Percentiles rank a stretch among this genome's conserved stretches.
Conservation (phyloP, 2,888 invertebrate genomes). For the Thumatha senex region DNA sequence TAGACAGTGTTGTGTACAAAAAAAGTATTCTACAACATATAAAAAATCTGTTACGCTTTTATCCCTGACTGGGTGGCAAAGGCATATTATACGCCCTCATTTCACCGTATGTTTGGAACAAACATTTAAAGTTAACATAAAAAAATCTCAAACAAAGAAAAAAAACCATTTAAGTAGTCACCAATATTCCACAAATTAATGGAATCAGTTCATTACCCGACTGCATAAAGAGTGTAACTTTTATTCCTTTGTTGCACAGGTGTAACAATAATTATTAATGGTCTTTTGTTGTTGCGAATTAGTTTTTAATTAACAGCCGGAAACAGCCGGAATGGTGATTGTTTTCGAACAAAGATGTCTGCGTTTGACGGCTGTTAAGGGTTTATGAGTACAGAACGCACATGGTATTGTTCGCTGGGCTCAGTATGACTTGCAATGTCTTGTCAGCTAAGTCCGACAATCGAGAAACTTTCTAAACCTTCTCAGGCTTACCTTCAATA, state of each 20-base stretch:
- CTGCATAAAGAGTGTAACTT: slow-evolving; percentile 10
- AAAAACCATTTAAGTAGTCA: slow-evolving; percentile 2
- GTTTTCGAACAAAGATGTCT: slow-evolving; percentile 48
- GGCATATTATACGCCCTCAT: no score
- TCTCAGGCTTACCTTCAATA: no score
- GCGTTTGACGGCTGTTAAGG: slow-evolving; percentile 4
- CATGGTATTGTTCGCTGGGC: no score
- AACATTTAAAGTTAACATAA: no score
- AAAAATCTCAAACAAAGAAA: slow-evolving; percentile 7
- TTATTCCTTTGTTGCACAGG: slow-evolving; percentile 46
- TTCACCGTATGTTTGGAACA: no score
- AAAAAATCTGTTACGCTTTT: no score
- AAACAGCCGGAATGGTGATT: slow-evolving; percentile 50
- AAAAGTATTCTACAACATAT: no score
- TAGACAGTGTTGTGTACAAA: no score
- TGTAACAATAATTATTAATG: slow-evolving; percentile 72
- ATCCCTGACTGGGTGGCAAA: no score
- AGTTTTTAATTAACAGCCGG: slow-evolving; percentile 75
- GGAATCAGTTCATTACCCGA: slow-evolving; percentile 7
- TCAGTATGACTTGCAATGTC: no score
- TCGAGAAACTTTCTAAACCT: no score
- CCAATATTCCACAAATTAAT: slow-evolving; percentile 10
- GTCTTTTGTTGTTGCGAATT: slow-evolving; percentile 72
- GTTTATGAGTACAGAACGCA: background rate
- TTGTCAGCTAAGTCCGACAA: no score